Evolutionary conservation across 2,888 invertebrate species (phyloP), one percentile per base, ranked within the genome.

Genomic region (Cremastinae sp.): DNA sequence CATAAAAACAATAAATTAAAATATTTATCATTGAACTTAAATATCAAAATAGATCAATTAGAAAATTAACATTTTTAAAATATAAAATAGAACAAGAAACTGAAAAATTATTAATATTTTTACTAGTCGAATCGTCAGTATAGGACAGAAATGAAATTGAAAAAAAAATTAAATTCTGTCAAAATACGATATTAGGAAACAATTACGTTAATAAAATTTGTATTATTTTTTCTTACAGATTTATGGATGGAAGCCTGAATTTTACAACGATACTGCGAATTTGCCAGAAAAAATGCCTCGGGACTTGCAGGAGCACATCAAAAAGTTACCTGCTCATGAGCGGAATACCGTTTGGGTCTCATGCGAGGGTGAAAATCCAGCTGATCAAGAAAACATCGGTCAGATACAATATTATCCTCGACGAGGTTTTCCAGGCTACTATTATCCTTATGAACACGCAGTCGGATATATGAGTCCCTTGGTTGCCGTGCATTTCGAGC

Each of bases 341-440:
- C 90, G 95, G 76, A 94, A 96, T 86, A 96, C 96, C 83, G 93
- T 98, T 80, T 98, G 97, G 95, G 94, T 99, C 9, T 95, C 96
- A 2, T 99, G 98, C 89, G 95, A 96, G 84, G 98, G 98, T 59
- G 98, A 98, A 92, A 97, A 96, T 90, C 96, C 97, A 0, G 96
- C 96, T 0, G 98, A 98, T 90, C 92, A 94, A 75, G 98, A 98
- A 90, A 96, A 97, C 90, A 93, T 98, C 80, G 98, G 98, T 0
- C 94, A 94, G 0, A 92, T 98, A 78, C 91, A 93, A 75, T 97
- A 97, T 90, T 91, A 93, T 80, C 97, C 97, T 0, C 92, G 94
- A 83, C 93, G 93, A 83, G 97, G 97, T 69, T 96, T 97, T 88
- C 96, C 96, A 0, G 96, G 96, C 0, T 96, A 95, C 87, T 97